Conservation (phyloP, 92 coral and sea anemone genomes). For the Anthopleura xanthogrammica region DNA sequence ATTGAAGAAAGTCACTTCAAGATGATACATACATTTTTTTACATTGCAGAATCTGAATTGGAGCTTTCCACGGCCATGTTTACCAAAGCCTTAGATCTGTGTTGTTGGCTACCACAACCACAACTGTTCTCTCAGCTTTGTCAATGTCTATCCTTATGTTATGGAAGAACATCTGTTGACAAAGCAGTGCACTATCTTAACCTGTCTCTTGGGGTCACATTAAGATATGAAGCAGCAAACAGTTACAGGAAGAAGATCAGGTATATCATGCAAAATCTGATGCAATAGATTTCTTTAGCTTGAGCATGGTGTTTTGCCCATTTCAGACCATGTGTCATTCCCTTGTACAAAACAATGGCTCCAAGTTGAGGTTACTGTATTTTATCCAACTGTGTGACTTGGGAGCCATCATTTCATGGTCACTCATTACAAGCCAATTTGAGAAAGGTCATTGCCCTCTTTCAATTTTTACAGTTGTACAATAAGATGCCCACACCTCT, state of each 20-base stretch:
- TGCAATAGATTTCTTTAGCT: too few species aligned
- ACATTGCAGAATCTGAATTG: conserved; percentile 34
- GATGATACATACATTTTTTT: not conserved
- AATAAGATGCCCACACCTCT: too few species aligned
- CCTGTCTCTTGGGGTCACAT: conserved; percentile 63
- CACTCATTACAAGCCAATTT: too few species aligned
- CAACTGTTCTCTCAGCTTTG: conserved; percentile 71
- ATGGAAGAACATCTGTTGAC: conserved; percentile 57
- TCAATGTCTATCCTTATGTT: conserved; percentile 71
- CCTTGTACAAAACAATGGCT: too few species aligned
- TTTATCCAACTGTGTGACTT: too few species aligned
- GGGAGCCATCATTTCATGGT: too few species aligned
- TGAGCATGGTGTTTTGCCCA: too few species aligned
- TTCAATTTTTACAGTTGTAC: too few species aligned
- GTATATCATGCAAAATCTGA: conserved; percentile 26
- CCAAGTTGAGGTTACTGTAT: too few species aligned
- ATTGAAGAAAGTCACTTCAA: not conserved
- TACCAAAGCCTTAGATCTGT: conserved; percentile 69
- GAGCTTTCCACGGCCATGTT: conserved; percentile 47
- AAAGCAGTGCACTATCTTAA: conserved; percentile 74
- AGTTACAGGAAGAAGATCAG: conserved; percentile 82
- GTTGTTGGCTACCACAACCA: conserved; percentile 68
- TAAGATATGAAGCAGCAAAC: conserved; percentile 79
- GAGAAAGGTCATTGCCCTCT: too few species aligned
- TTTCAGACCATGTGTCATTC: too few species aligned